These are phyloP conservation scores for Lasioglossum albipes DNA, from an alignment of 1,140 invertebrate species.

Conservation along the genomic window DNA sequence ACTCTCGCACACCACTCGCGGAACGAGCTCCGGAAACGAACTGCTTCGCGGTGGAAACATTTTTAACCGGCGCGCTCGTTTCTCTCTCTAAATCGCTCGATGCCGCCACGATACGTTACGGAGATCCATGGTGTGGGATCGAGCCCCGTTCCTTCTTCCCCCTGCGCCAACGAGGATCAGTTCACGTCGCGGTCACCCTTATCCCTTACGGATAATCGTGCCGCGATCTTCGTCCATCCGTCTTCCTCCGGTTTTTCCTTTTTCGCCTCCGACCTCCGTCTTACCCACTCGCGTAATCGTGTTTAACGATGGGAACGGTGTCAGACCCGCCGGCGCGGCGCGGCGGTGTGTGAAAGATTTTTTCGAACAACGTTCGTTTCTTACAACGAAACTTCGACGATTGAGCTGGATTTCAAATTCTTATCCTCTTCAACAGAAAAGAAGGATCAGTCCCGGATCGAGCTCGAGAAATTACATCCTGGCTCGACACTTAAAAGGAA, in stretches of 20 bases:
- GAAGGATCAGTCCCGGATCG: too few species aligned
- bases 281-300: neutral
- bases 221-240: slow-evolving; percentile 43
- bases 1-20: neutral
- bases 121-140: slow-evolving; percentile 37
- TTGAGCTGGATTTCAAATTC: too few species aligned
- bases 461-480: too few species aligned
- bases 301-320: neutral
- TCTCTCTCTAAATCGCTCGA: slow-evolving; percentile 68
- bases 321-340: too few species aligned
- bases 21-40: slow-evolving; percentile 49
- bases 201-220: slow-evolving; percentile 57
- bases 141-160: slow-evolving; percentile 45
- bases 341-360: too few species aligned
- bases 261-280: too few species aligned
- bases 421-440: too few species aligned
- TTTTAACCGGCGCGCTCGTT: slow-evolving; percentile 67
- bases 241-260: slow-evolving; percentile 7
- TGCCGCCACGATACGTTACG: slow-evolving; percentile 64
- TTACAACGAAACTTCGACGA: neutral
- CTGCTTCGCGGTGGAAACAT: slow-evolving; percentile 62
- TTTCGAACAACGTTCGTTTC: too few species aligned
- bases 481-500: too few species aligned
- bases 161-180: slow-evolving; percentile 30
- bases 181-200: slow-evolving; percentile 48